These are phyloP conservation scores for Zaprionus tsacasi DNA, from an alignment of 1,140 invertebrate genomes.

Conservation along the genomic window DNA sequence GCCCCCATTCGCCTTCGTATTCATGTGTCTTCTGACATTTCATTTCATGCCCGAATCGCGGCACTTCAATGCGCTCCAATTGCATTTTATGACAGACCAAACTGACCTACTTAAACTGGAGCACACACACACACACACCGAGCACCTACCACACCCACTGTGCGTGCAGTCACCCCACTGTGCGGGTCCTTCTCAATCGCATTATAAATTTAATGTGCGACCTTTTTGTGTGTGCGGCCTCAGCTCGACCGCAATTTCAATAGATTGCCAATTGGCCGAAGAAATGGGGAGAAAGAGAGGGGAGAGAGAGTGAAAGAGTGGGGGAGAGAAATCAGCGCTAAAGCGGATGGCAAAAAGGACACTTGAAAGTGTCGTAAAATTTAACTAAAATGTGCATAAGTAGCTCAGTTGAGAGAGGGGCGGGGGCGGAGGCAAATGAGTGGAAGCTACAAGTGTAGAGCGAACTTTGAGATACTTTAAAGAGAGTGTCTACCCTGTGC, in stretches of 20 bases:
- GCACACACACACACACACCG: constrained; percentile 6
- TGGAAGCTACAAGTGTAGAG: constrained; percentile 57
- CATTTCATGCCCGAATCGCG: constrained; percentile 64
- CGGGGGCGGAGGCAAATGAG: constrained; percentile 3
- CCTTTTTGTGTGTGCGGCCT: constrained; percentile 61
- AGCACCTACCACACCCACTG: not conserved
- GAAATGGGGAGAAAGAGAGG: not conserved
- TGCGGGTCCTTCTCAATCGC: constrained; percentile 56
- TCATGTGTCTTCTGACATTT: constrained; percentile 64
- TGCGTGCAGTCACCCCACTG: constrained; percentile 10
- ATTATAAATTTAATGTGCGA: constrained; percentile 81
- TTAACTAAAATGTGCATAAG: constrained; percentile 78
- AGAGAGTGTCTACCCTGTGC: not conserved
- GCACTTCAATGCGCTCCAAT: constrained; percentile 77
- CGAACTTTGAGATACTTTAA: constrained; percentile 55
- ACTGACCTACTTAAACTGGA: constrained; percentile 76
- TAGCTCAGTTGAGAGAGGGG: constrained; percentile 28
- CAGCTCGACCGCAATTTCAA: constrained; percentile 72
- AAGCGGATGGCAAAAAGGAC: constrained; percentile 43
- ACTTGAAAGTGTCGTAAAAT: constrained; percentile 62
- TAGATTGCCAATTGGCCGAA: constrained; percentile 59
- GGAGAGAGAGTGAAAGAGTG: not conserved
- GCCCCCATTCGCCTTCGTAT: constrained; percentile 15
- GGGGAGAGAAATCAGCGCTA: constrained; percentile 50
- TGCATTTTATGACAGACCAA: constrained; percentile 78